Percentiles rank a stretch among this genome's conserved stretches.
Conservation (phyloP, 2,113 vertebrate genomes). For the Mirounga angustirostris region DNA sequence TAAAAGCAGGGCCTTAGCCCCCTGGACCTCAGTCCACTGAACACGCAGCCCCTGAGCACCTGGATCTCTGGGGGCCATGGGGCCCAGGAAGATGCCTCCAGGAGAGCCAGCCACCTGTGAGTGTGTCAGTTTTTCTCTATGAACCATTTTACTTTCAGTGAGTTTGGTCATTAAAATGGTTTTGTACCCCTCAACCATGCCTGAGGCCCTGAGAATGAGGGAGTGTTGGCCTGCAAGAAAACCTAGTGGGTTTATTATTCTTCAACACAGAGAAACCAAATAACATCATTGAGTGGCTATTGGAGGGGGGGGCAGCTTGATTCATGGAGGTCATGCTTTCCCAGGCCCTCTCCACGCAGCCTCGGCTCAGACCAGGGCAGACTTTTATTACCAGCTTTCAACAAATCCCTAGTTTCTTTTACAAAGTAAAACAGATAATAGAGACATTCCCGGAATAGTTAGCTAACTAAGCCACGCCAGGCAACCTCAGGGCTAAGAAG, state of each 20-base stretch:
- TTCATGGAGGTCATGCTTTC: constrained; percentile 82
- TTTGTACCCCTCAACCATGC: constrained; percentile 73
- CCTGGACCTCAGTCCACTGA: background rate
- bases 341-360: constrained; percentile 81
- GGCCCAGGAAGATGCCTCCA: background rate
- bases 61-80: background rate
- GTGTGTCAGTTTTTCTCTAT: constrained; percentile 75
- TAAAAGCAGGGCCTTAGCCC: background rate
- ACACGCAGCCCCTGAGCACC: background rate
- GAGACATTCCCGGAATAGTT: constrained; percentile 83
- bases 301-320: constrained; percentile 22
- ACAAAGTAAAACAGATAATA: constrained; percentile 84
- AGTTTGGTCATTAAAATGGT: constrained; percentile 82
- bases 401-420: constrained; percentile 82
- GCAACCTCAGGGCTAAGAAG: constrained; percentile 82
- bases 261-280: constrained; percentile 82
- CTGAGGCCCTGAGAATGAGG: constrained; percentile 74
- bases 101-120: constrained; percentile 6
- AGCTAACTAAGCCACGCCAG: constrained; percentile 81
- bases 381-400: constrained; percentile 86
- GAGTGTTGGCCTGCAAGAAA: constrained; percentile 77
- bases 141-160: constrained; percentile 84
- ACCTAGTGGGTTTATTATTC: constrained; percentile 86
- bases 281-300: constrained; percentile 78
- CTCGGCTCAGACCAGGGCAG: constrained; percentile 79